Evolutionary conservation across 1,140 invertebrate species (phyloP).

Genomic region (Saccostrea cuccullata): DNA sequence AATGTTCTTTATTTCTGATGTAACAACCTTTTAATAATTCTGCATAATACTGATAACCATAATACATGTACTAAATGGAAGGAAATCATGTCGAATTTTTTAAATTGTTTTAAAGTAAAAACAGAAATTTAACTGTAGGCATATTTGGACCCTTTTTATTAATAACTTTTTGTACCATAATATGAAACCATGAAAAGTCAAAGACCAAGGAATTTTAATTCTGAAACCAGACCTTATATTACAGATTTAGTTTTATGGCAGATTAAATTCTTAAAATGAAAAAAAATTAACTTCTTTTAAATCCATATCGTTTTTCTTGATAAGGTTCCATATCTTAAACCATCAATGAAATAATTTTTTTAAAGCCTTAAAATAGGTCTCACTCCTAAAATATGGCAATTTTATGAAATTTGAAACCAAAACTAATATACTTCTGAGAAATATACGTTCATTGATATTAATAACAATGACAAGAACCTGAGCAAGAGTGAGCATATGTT

Average conservation of each 20-base stretch:
- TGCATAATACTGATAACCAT: too few relatives aligned
- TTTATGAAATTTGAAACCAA: background rate
- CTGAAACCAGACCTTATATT: background rate
- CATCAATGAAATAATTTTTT: too few relatives aligned
- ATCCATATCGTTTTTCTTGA: background rate
- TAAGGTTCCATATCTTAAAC: background rate
- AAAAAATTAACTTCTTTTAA: slow-evolving; percentile 19
- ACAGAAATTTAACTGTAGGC: too few relatives aligned
- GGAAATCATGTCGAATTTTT: too few relatives aligned
- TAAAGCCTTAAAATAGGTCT: too few relatives aligned
- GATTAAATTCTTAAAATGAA: background rate
- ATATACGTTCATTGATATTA: background rate
- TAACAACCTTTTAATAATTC: too few relatives aligned
- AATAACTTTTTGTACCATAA: too few relatives aligned
- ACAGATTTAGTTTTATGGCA: background rate
- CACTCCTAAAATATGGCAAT: too few relatives aligned
- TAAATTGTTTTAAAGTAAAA: too few relatives aligned
- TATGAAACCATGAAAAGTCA: background rate
- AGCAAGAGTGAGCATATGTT: background rate
- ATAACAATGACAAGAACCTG: background rate
- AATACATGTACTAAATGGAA: too few relatives aligned
- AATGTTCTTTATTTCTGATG: too few relatives aligned
- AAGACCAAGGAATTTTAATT: background rate
- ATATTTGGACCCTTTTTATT: too few relatives aligned
- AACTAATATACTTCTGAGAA: background rate